Conservation (phyloP, 1,140 invertebrate species). For the Papilio dardanus region DNA sequence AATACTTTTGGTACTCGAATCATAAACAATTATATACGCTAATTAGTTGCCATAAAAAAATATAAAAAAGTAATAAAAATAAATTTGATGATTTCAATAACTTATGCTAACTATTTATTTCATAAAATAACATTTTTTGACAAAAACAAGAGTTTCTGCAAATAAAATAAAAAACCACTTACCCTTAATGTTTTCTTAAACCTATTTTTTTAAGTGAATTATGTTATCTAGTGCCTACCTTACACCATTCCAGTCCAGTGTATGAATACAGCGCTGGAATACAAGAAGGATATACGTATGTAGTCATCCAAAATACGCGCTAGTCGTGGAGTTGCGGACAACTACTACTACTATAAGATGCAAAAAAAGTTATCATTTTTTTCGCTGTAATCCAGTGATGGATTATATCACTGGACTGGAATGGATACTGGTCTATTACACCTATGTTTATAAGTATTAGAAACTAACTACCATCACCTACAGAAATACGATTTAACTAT, state of each 20-base stretch:
- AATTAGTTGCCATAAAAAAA: not conserved
- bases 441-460: not conserved
- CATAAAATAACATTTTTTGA: not conserved
- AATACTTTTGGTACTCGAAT: not conserved
- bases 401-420: too few species aligned
- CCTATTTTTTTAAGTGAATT: not conserved
- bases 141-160: too few species aligned
- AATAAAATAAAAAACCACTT: not conserved
- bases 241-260: too few species aligned
- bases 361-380: too few species aligned
- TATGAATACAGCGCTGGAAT: too few species aligned
- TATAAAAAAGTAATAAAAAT: not conserved
- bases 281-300: too few species aligned
- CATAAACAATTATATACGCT: not conserved
- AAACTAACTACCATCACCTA: slow-evolving; percentile 13
- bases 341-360: too few species aligned
- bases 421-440: too few species aligned
- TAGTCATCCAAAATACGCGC: too few species aligned
- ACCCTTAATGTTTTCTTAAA: not conserved
- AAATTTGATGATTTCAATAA: not conserved
- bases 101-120: not conserved
- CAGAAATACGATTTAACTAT: not conserved
- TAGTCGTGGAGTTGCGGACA: too few species aligned
- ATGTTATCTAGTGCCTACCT: slow-evolving; percentile 1
- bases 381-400: too few species aligned